Evolutionary conservation across 2,888 invertebrate genomes (phyloP).

Genomic region (Diploptera punctata): DNA sequence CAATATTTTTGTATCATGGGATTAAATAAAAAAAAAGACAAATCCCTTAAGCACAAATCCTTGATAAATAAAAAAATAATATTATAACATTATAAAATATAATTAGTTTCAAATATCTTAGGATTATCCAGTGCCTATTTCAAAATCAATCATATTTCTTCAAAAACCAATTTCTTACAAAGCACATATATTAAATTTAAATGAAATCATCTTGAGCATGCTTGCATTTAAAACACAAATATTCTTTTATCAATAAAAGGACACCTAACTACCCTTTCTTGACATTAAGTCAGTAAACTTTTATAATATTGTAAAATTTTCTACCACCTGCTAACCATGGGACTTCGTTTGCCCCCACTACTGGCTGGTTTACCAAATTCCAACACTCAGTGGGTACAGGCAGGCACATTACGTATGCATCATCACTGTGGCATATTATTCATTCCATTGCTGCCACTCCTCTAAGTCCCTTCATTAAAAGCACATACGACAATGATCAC

Average conservation of each 20-base stretch:
- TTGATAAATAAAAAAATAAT: no score
- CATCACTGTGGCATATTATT: neutral
- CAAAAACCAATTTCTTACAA: no score
- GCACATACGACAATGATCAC: neutral
- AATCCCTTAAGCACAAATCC: no score
- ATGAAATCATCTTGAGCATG: neutral
- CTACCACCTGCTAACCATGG: neutral
- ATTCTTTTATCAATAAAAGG: neutral
- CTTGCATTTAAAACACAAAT: neutral
- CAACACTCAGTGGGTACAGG: neutral
- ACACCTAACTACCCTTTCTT: neutral
- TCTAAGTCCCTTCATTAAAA: neutral
- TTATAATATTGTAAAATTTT: neutral
- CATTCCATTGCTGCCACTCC: neutral
- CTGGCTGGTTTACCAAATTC: neutral
- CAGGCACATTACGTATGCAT: slow-evolving; percentile 17
- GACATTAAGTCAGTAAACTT: neutral
- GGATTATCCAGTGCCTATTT: no score
- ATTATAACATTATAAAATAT: no score
- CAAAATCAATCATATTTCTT: no score
- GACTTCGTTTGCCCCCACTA: neutral
- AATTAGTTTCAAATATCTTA: no score
- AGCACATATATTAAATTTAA: no score
- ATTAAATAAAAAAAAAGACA: no score
- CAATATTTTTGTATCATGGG: no score